phyloP scores from a whole-genome alignment of 2,113 vertebrate genomes.

The Zeus faber region DNA sequence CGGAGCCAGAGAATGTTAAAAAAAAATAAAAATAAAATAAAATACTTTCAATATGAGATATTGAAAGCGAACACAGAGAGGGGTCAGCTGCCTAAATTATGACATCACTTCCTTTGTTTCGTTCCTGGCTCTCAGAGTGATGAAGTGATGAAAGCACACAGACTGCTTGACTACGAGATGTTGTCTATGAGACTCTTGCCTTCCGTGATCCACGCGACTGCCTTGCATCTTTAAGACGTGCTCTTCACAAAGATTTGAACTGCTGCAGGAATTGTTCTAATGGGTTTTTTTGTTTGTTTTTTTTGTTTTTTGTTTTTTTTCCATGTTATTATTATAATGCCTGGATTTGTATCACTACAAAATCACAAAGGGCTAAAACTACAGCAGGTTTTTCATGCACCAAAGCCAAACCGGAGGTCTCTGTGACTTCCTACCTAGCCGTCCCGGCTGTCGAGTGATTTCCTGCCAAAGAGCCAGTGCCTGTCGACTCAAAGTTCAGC shows the following conservation, averaged over 20 bases:
- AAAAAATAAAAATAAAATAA: no score
- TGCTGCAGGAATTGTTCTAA: slow-evolving; percentile 32
- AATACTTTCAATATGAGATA: slow-evolving; percentile 1
- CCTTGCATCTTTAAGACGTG: slow-evolving; percentile 18
- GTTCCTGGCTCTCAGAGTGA: slow-evolving; percentile 11
- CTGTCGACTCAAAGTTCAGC: neutral
- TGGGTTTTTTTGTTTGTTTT: neutral
- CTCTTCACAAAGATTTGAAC: slow-evolving; percentile 41
- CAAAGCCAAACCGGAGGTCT: slow-evolving; percentile 32
- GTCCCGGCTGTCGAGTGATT: slow-evolving; percentile 20
- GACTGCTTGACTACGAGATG: slow-evolving; percentile 36
- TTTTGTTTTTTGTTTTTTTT: slow-evolving; percentile 3
- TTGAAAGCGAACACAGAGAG: slow-evolving; percentile 7
- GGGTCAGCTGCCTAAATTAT: slow-evolving; percentile 7
- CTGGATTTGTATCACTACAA: slow-evolving; percentile 28
- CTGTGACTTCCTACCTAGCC: slow-evolving; percentile 22
- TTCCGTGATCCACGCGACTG: slow-evolving; percentile 33
- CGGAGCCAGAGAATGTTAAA: slow-evolving; percentile 17
- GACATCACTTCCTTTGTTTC: slow-evolving; percentile 4
- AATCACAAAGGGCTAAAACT: slow-evolving; percentile 33
- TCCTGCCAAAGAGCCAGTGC: slow-evolving; percentile 24
- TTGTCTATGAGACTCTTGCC: slow-evolving; percentile 23
- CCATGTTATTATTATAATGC: slow-evolving; percentile 23
- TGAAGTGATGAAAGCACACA: slow-evolving; percentile 23
- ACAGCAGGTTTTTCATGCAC: slow-evolving; percentile 16